phyloP scores from a whole-genome alignment of 2,113 vertebrate genomes.

The Lichenostomus cassidix region DNA sequence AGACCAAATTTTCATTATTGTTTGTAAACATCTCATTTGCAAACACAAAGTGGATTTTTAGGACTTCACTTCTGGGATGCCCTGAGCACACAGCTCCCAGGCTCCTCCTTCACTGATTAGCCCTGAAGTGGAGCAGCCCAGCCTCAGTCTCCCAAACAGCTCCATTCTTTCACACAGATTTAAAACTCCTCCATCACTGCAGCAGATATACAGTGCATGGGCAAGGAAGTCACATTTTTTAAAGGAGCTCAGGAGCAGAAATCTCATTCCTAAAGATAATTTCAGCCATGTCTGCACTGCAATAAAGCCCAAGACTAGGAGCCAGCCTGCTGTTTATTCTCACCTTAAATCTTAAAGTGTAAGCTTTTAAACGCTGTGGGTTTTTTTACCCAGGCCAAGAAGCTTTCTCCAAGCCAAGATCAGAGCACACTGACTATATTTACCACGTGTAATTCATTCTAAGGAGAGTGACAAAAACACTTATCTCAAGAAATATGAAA shows the following conservation, averaged over 20 bases:
- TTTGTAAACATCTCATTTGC: constrained; percentile 5
- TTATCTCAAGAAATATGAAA: not conserved
- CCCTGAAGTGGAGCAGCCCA: not conserved
- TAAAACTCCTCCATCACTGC: not conserved
- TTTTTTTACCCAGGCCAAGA: not conserved
- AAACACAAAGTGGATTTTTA: not conserved
- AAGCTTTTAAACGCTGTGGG: not conserved
- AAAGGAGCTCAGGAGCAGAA: not conserved
- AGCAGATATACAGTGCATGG: not conserved
- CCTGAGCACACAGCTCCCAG: not conserved
- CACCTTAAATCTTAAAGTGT: not conserved
- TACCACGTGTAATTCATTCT: not conserved
- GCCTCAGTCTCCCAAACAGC: not conserved
- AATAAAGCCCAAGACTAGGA: not conserved
- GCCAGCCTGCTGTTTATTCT: not conserved
- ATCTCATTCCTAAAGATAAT: not conserved
- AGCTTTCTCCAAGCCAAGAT: not conserved
- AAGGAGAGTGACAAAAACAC: not conserved
- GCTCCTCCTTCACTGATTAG: not conserved
- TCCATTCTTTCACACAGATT: not conserved
- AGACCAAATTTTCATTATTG: not conserved
- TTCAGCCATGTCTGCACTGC: not conserved
- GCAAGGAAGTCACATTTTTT: not conserved
- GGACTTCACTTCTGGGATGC: not conserved
- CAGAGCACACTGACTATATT: not conserved